phyloP scores from a whole-genome alignment of 2,797 vertebrate genomes.

The Anisognathus igniventris region DNA sequence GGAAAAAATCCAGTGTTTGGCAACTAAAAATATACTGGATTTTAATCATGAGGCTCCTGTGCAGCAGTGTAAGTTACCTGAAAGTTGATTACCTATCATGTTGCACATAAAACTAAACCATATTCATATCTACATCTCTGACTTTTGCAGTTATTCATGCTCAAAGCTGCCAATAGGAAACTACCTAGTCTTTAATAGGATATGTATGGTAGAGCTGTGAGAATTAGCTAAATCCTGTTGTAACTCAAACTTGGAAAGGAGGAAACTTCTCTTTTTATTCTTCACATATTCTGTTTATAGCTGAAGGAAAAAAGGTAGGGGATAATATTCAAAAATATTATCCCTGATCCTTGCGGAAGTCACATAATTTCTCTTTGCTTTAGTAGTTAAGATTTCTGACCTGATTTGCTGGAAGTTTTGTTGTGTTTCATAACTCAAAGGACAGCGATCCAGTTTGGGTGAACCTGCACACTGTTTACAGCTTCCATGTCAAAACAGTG shows the following conservation, averaged over 20 bases:
- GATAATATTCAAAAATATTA: neutral
- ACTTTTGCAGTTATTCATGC: neutral
- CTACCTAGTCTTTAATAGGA: neutral
- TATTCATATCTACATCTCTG: neutral
- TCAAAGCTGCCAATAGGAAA: neutral
- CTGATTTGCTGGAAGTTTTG: constrained; percentile 20
- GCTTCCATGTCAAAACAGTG: constrained; percentile 50
- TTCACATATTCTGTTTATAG: neutral
- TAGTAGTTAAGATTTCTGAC: constrained; percentile 19
- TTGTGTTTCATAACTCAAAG: constrained; percentile 51
- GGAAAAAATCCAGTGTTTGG: neutral
- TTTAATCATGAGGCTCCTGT: neutral
- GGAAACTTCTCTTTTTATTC: neutral
- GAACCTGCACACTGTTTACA: constrained; percentile 62
- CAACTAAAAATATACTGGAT: neutral
- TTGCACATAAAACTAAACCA: neutral
- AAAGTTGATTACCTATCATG: neutral
- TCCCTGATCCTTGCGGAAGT: neutral
- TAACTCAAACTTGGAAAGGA: neutral
- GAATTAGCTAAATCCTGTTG: neutral
- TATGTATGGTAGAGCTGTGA: neutral
- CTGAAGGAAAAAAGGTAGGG: neutral
- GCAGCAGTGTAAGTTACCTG: neutral
- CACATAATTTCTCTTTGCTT: neutral
- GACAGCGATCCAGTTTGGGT: constrained; percentile 12